Base-by-base conservation (phyloP, 2,797 vertebrate species). In the Siniperca scherzeri region DNA sequence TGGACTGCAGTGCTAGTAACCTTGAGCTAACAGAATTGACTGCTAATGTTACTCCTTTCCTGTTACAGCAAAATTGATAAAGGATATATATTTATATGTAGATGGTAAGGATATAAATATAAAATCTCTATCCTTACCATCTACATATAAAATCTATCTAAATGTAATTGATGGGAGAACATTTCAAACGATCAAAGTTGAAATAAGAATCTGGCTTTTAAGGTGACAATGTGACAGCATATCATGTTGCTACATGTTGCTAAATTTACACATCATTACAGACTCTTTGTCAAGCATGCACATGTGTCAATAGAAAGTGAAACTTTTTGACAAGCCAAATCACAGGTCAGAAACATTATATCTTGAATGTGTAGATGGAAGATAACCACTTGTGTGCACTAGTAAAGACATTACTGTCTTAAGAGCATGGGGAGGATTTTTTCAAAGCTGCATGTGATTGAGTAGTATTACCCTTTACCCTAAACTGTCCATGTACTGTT, bases 381-480 rank as follows among this genome's bases (percentile, higher is more conserved):
- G 46, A 73, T 27, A 72, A 73, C 17, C 11, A 33, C 50, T 4
- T 77, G 67, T 81, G 73, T 65, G 62, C 5, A 33, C 7, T 16
- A 5, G 50, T 46, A 36, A 69, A 82, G 48, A 60, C 68, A 81
- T 68, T 81, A 88, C 71, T 81, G 78, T 69, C 71, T 78, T 70
- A 66, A 80, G 68, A 80, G 83, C 52, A 50, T 3, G 6, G 25
- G 36, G 70, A 80, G 59, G 46, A 72, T 64, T 80, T 84, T 65
- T 67, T 79, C 56, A 75, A 72, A 80, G 74, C 78, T 30, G 30
- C 30, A 3, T 53, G n/a, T 72, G 81, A 88, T 90, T 86, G 85
- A 89, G 87, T 70, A 74, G 76, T 80, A 81, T 90, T 86, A 85
- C 74, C 85, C 89, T 93, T 86, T 86, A 86, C 86, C 92, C 84